phyloP scores from a whole-genome alignment of 2,888 invertebrate species.

The Eristalis tenax region DNA sequence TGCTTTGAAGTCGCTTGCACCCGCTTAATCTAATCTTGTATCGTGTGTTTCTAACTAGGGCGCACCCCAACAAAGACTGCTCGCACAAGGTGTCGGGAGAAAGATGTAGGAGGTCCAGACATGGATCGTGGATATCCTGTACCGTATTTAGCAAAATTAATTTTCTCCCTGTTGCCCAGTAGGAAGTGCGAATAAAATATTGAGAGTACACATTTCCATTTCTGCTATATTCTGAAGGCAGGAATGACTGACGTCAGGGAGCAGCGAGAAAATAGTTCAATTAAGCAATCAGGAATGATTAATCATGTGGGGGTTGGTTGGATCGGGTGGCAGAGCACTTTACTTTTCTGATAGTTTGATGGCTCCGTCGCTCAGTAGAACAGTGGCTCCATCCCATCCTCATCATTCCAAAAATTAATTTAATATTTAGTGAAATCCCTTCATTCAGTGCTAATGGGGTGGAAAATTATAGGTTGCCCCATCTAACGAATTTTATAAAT shows the following conservation, averaged over 20 bases:
- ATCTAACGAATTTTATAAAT: slow-evolving; percentile 59
- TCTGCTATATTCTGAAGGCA: slow-evolving; percentile 29
- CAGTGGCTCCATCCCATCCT: neutral
- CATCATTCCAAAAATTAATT: slow-evolving; percentile 51
- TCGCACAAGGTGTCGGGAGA: neutral
- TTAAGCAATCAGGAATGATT: slow-evolving; percentile 62
- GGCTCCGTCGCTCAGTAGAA: neutral
- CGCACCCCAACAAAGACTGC: neutral
- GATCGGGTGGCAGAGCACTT: slow-evolving; percentile 26
- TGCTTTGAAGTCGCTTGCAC: neutral
- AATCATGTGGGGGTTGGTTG: slow-evolving; percentile 45
- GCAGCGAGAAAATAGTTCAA: slow-evolving; percentile 52
- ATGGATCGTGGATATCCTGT: neutral
- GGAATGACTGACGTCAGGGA: slow-evolving; percentile 1
- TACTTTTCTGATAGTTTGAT: slow-evolving; percentile 17
- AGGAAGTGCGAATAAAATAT: slow-evolving; percentile 14
- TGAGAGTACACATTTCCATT: slow-evolving; percentile 36
- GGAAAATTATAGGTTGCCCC: slow-evolving; percentile 64
- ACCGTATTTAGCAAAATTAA: slow-evolving; percentile 23
- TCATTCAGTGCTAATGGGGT: slow-evolving; percentile 65
- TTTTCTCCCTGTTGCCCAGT: slow-evolving; percentile 22
- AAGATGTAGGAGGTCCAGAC: neutral
- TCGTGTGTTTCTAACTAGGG: slow-evolving; percentile 7
- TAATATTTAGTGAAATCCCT: slow-evolving; percentile 63
- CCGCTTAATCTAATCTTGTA: neutral